phyloP scores from a whole-genome alignment of 2,888 invertebrate genomes.

The Drosophila melanocephala region DNA sequence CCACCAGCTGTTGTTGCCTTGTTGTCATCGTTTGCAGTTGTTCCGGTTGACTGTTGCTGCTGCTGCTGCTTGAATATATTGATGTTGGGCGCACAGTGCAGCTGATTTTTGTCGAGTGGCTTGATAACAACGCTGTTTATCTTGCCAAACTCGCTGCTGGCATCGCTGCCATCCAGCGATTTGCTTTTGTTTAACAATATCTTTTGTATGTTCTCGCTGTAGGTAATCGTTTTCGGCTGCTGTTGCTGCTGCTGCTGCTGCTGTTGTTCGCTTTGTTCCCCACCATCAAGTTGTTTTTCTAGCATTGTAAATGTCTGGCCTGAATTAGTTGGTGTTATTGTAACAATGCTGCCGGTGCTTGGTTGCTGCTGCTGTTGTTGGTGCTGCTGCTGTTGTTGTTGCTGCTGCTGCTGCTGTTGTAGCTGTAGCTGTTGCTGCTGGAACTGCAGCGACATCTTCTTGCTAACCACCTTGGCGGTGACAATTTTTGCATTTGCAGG shows the following conservation, averaged over 20 bases:
- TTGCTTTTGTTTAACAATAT: constrained; percentile 69
- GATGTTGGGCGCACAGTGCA: constrained; percentile 64
- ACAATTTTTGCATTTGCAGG: constrained; percentile 86
- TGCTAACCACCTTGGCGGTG: constrained; percentile 83
- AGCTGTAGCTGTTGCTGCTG: constrained; percentile 61
- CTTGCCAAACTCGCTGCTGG: constrained; percentile 55
- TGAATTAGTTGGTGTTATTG: constrained; percentile 76
- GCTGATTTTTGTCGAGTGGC: constrained; percentile 58
- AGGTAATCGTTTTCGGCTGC: constrained; percentile 54
- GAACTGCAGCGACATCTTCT: constrained; percentile 81
- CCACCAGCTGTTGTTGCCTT: constrained; percentile 43
- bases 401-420: constrained; percentile 38
- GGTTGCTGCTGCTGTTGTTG: constrained; percentile 43
- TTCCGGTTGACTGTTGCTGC: constrained; percentile 88
- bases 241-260: constrained; percentile 18
- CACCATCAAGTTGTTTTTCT: constrained; percentile 31
- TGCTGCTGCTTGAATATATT: constrained; percentile 86
- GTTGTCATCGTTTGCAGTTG: constrained; percentile 6
- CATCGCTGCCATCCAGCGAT: constrained; percentile 44
- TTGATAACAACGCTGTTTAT: constrained; percentile 71
- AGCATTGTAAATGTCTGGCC: constrained; percentile 68
- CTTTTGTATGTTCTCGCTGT: constrained; percentile 71
- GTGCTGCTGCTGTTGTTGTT: constrained; percentile 62
- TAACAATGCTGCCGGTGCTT: constrained; percentile 86
- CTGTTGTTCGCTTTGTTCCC: constrained; percentile 26